A percentile compares a stretch with the other conserved stretches of the same genome.
These are phyloP conservation scores for Halcyon smyrnensis DNA, from an alignment of 2,797 vertebrate genomes.

Conservation along the genomic window DNA sequence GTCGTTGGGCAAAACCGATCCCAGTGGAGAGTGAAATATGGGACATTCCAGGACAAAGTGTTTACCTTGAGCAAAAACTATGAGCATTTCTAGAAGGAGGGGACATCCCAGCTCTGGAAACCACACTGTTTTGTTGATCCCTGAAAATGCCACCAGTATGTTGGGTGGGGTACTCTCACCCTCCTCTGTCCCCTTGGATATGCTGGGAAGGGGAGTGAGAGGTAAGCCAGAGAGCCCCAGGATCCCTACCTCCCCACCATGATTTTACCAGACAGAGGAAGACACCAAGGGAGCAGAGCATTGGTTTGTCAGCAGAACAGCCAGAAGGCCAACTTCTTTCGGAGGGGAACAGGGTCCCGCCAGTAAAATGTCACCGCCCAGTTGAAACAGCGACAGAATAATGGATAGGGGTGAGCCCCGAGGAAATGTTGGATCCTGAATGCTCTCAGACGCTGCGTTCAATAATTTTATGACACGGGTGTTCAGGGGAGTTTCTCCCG, in stretches of 20 bases:
- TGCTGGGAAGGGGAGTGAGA: background rate
- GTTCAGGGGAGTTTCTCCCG: slow-evolving; percentile 53
- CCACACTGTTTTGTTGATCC: background rate
- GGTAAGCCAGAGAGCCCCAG: background rate
- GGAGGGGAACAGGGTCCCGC: background rate
- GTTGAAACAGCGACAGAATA: slow-evolving; percentile 22
- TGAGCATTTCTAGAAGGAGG: background rate
- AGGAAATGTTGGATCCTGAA: slow-evolving; percentile 39
- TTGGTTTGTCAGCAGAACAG: background rate
- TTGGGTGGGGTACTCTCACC: background rate
- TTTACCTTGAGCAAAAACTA: slow-evolving; percentile 18
- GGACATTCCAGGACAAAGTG: background rate
- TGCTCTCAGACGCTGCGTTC: background rate
- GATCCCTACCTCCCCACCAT: background rate
- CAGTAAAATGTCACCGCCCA: slow-evolving; percentile 48
- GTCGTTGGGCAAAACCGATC: background rate
- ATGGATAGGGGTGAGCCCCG: slow-evolving; percentile 43
- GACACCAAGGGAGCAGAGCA: background rate
- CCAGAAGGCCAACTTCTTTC: background rate
- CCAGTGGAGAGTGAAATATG: background rate
- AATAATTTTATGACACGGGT: slow-evolving; percentile 49
- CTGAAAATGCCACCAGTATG: background rate
- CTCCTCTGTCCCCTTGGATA: background rate
- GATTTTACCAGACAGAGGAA: background rate
- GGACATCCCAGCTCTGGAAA: background rate